These are phyloP conservation scores for Drosophila pruinosa DNA, from an alignment of 1,140 invertebrate species.

Conservation along the genomic window DNA sequence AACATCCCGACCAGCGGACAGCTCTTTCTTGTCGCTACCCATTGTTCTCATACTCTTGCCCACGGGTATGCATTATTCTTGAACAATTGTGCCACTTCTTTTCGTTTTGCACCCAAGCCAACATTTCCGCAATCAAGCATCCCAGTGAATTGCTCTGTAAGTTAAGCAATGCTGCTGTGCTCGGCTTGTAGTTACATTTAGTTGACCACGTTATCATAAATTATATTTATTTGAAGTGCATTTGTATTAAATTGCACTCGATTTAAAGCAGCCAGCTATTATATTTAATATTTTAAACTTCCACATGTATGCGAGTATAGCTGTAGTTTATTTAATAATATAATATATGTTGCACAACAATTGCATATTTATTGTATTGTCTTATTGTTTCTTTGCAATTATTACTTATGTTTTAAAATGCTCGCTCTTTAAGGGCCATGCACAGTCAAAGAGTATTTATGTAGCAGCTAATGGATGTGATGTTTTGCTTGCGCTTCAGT, in stretches of 20 bases:
- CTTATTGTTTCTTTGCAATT: background rate
- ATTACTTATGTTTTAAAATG: background rate
- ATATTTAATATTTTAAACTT: no score
- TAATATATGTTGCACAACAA: no score
- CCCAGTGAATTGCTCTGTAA: background rate
- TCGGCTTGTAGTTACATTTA: no score
- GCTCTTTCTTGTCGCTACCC: slow-evolving; percentile 14
- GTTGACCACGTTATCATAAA: no score
- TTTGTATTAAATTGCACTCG: no score
- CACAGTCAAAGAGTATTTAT: slow-evolving; percentile 5
- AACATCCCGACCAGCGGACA: slow-evolving; percentile 2
- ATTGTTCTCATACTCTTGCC: slow-evolving; percentile 13
- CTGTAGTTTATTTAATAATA: no score
- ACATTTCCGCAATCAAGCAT: background rate
- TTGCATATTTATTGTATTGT: background rate
- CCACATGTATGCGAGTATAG: no score
- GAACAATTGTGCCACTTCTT: background rate
- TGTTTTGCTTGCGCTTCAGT: background rate
- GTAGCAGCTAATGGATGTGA: background rate
- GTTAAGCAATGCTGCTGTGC: no score
- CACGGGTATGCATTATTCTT: background rate
- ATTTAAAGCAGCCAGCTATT: no score
- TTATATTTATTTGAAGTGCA: no score
- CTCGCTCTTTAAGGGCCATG: background rate
- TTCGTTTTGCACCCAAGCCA: background rate